Evolutionary conservation across 2,797 vertebrate genomes (phyloP), one percentile per base, ranked within the genome.

Genomic region (Moxostoma hubbsi): DNA sequence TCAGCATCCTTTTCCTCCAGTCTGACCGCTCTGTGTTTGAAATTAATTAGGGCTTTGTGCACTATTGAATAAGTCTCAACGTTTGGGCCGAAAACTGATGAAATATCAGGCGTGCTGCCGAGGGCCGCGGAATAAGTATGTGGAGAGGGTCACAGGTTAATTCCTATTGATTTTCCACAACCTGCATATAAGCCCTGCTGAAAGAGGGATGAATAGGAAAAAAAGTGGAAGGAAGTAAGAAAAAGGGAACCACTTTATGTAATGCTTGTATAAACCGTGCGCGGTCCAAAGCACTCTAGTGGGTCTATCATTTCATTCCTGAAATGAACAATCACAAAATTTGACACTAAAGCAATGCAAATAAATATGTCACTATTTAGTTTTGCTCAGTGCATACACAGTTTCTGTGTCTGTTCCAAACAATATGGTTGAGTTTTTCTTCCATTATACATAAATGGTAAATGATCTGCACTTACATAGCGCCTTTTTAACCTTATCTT

Each of bases 101-200:
- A 94, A 94, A 95, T 94, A 95, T 94, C 92, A 77, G 91, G 93
- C 92, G 92, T 93, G 92, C 89, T 84, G 93, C 91, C 91, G 93
- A 78, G 91, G 93, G 93, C 92, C 92, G 91, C 93, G 92, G 91
- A 94, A 93, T 95, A 95, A 95, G 93, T 95, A 94, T 94, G 93
- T 94, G 92, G 85, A 92, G 89, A 88, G 81, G 93, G 94, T 94
- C 92, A 94, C 83, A 91, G 94, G 95, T 93, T 94, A 94, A 95
- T 95, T 93, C 92, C 91, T 92, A 95, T 94, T 94, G 94, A 95
- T 95, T 93, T 93, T 92, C 82, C 90, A 83, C 61, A 93, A 93
- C 92, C 89, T 82, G 87, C 84, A 87, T 91, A 93, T 90, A 90
- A 92, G 93, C 88, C 90, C 86, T 73, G 54, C 75, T 84, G 71